These are phyloP conservation scores for Esperia sulphurella DNA, from an alignment of 2,888 invertebrate genomes.

Conservation along the genomic window DNA sequence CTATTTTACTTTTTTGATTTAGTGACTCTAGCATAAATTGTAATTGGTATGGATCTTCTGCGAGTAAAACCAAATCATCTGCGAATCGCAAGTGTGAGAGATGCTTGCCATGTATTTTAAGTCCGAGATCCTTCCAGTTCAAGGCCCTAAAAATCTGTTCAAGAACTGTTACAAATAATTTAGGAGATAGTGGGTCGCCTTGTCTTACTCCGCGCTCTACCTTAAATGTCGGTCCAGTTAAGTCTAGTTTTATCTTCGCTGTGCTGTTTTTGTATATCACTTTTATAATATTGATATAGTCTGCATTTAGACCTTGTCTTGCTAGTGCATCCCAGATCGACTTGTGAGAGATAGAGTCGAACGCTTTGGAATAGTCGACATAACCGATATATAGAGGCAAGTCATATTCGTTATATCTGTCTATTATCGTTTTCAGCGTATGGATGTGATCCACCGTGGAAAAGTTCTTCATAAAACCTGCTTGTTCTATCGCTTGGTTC, in stretches of 20 bases:
- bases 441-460: no score
- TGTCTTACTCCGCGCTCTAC: constrained; percentile 16
- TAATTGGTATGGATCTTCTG: neutral
- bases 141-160: constrained; percentile 8
- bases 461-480: no score
- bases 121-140: constrained; percentile 7
- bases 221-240: constrained; percentile 7
- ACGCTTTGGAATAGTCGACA: constrained; percentile 9
- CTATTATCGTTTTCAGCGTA: no score
- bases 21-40: neutral
- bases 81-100: constrained; percentile 11
- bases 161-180: constrained; percentile 11
- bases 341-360: constrained; percentile 3
- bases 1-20: neutral
- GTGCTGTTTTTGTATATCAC: constrained; percentile 3
- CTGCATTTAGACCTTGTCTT: constrained; percentile 4
- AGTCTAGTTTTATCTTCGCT: constrained; percentile 12
- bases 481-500: no score
- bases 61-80: constrained; percentile 13
- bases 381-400: no score
- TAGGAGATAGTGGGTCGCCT: constrained; percentile 15
- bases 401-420: no score
- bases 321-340: constrained; percentile 5
- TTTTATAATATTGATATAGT: constrained; percentile 8
- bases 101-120: constrained; percentile 5